phyloP scores from a whole-genome alignment of 2,888 invertebrate genomes.

The Ormyrus thymus region DNA sequence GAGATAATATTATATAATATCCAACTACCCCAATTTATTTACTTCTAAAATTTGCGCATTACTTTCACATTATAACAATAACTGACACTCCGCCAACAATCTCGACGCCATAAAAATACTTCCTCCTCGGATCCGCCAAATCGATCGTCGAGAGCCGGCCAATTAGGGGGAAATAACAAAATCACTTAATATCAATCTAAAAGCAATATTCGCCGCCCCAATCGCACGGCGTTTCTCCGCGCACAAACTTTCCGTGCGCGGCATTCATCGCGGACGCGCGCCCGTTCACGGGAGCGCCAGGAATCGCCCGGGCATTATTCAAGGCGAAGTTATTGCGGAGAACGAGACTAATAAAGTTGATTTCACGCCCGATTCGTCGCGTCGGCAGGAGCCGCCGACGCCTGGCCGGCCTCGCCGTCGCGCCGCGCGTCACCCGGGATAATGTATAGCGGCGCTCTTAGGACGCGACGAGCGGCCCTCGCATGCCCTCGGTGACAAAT shows the following conservation, averaged over 20 bases:
- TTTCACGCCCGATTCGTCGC: slow-evolving; percentile 70
- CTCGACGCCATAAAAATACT: too few species aligned
- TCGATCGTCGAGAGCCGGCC: too few species aligned
- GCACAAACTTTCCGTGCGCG: background rate
- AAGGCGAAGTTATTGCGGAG: slow-evolving; percentile 56
- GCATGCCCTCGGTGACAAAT: too few species aligned
- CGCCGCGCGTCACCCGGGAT: background rate
- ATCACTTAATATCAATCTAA: slow-evolving; percentile 23
- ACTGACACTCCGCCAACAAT: too few species aligned
- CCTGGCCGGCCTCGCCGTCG: slow-evolving; percentile 15
- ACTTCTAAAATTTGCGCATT: too few species aligned
- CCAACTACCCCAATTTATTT: too few species aligned
- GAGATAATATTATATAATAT: too few species aligned
- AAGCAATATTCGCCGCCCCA: background rate
- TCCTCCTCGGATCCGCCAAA: too few species aligned
- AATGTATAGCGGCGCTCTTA: slow-evolving; percentile 10
- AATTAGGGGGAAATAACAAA: background rate
- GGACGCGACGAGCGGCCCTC: background rate
- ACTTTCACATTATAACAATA: too few species aligned
- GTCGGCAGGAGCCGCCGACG: slow-evolving; percentile 52
- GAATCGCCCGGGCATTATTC: slow-evolving; percentile 50
- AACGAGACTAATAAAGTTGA: slow-evolving; percentile 71
- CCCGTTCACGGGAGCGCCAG: background rate
- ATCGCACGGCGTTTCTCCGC: background rate
- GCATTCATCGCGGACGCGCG: background rate